A percentile compares a stretch with the other conserved stretches of the same genome.
Evolutionary conservation across 2,888 invertebrate species (phyloP).

Genomic region (Bombyx huttoni): DNA sequence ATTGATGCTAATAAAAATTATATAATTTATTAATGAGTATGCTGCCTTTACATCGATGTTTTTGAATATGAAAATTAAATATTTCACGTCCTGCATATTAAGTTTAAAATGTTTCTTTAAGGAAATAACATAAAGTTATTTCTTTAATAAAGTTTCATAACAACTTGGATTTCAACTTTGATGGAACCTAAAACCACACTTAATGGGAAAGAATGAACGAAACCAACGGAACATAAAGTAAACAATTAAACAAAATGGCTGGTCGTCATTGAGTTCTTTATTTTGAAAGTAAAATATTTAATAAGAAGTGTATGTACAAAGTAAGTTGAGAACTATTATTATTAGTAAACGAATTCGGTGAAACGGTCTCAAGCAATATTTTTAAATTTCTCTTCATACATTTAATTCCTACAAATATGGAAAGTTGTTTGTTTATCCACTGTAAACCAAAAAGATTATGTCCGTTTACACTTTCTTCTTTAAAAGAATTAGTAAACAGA

Average conservation of each 20-base stretch:
- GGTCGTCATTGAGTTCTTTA: slow-evolving; percentile 25
- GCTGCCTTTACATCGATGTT: too few species aligned
- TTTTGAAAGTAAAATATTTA: slow-evolving; percentile 34
- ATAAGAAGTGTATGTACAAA: slow-evolving; percentile 28
- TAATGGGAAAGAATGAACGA: too few species aligned
- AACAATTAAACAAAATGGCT: slow-evolving; percentile 56
- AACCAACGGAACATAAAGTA: slow-evolving; percentile 11
- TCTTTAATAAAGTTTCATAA: too few species aligned
- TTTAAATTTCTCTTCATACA: slow-evolving; percentile 5
- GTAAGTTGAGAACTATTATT: not conserved
- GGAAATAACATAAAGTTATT: too few species aligned
- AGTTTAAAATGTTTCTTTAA: too few species aligned
- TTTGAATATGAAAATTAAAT: too few species aligned
- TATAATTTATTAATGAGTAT: too few species aligned
- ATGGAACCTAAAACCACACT: too few species aligned
- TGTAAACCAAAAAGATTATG: slow-evolving; percentile 5
- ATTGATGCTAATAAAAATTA: too few species aligned
- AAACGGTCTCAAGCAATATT: not conserved
- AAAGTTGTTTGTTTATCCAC: slow-evolving; percentile 28
- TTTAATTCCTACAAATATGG: slow-evolving; percentile 8
- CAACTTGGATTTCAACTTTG: too few species aligned
- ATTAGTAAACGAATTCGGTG: not conserved
- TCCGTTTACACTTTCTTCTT: slow-evolving; percentile 1
- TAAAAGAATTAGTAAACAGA: not conserved
- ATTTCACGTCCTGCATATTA: too few species aligned